A percentile compares a stretch with the other conserved stretches of the same genome.
phyloP scores from a whole-genome alignment of 1,140 invertebrate species.

The Drosophila teissieri region DNA sequence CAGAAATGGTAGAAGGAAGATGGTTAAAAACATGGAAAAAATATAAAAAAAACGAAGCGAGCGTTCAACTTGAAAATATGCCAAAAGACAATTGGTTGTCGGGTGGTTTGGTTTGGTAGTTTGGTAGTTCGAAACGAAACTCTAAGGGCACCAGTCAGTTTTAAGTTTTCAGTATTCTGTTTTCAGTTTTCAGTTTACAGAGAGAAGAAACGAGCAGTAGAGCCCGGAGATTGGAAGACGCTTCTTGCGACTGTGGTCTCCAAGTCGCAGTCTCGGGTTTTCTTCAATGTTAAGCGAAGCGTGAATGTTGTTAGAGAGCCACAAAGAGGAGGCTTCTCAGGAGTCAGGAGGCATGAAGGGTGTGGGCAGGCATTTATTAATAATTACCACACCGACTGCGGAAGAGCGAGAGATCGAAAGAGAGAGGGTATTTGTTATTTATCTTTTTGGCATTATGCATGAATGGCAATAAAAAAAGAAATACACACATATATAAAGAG shows the following conservation, averaged over 20 bases:
- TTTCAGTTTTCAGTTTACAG: background rate
- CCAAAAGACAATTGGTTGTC: conserved; percentile 81
- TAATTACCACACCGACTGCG: conserved; percentile 68
- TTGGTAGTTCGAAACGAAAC: conserved; percentile 49
- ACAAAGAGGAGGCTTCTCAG: conserved; percentile 3
- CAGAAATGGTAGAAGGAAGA: conserved; percentile 48
- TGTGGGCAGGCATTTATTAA: conserved; percentile 74
- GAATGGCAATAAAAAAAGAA: conserved; percentile 73
- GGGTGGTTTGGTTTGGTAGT: conserved; percentile 52
- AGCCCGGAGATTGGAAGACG: background rate
- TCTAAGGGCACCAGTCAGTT: conserved; percentile 54
- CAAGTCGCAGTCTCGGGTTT: conserved; percentile 49
- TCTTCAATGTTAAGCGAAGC: conserved; percentile 78
- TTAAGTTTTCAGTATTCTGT: background rate
- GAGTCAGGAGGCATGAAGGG: conserved; percentile 9
- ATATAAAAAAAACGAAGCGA: conserved; percentile 52
- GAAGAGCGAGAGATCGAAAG: conserved; percentile 15
- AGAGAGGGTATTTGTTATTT: conserved; percentile 68
- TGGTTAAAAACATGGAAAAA: conserved; percentile 17
- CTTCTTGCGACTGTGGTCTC: conserved; percentile 8
- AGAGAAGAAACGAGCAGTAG: no score
- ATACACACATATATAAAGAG: background rate
- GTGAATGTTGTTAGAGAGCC: conserved; percentile 75
- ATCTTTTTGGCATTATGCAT: conserved; percentile 82
- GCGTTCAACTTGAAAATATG: conserved; percentile 82